These are phyloP conservation scores for Heteronetta atricapilla DNA, from an alignment of 2,113 vertebrate species.

Conservation along the genomic window DNA sequence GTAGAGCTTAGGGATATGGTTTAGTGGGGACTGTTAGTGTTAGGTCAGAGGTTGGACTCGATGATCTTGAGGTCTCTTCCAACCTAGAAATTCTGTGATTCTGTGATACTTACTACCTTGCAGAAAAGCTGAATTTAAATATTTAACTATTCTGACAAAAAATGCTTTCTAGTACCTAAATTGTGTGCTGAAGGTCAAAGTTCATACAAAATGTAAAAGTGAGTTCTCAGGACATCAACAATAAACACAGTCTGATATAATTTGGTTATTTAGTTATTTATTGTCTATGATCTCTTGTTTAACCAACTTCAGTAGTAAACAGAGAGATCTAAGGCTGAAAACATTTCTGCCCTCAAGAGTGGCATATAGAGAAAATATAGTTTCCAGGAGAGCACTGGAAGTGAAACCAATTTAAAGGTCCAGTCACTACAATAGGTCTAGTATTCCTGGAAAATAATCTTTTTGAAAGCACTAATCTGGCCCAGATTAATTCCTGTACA, in stretches of 20 bases:
- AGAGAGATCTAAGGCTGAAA: not conserved
- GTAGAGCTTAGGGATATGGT: no score
- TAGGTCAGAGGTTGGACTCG: no score
- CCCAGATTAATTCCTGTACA: not conserved
- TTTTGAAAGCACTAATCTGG: accelerated
- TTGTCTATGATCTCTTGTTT: not conserved
- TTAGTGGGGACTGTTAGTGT: no score
- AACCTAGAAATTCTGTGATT: no score
- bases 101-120: not conserved
- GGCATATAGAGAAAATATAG: accelerated
- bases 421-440: not conserved
- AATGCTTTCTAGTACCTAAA: not conserved
- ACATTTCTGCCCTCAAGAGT: not conserved
- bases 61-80: no score
- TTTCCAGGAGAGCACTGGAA: accelerated
- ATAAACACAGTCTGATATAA: not conserved
- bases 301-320: not conserved
- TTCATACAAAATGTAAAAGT: not conserved
- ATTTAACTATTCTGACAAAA: not conserved
- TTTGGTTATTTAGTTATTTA: not conserved
- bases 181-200: not conserved
- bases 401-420: not conserved
- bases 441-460: not conserved
- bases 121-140: not conserved
- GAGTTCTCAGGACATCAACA: not conserved